Evolutionary conservation across 2,888 invertebrate genomes (phyloP), one percentile per base, ranked within the genome.

Genomic region (Helicoverpa assulta): DNA sequence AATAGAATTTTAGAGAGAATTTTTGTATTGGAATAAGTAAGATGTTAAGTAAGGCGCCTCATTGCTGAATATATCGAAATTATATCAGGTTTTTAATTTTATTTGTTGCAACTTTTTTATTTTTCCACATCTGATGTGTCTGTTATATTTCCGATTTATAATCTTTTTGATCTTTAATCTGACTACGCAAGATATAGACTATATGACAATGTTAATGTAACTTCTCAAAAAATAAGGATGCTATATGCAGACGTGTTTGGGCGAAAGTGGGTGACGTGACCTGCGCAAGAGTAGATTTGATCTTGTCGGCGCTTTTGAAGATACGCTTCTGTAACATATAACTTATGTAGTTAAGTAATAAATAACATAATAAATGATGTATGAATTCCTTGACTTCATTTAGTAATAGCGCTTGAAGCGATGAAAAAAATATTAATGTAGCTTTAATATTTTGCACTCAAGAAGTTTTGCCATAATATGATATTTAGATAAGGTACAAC

Each of bases 251-350:
- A 71, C 54, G 55, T 54, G 54, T 63, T 72, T 57, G 59, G 59
- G 53, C 67, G 72, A 80, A 77, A 77, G 68, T 66, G 33, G 50
- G 64, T 70, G 56, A 68, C 59, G 18, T 6, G 6, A 65, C 40
- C 52, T 64, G 61, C 37, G 72, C 59, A 65, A 68, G 66, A 66
- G 78, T 66, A 70, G 84, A 86, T 85, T 57, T 73, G 78, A 86
- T 86, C 84, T 51, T 19, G 62, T 69, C 81, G 83, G 85, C 72
- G 40, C 74, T 79, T 80, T 80, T 84, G 81, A 80, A 72, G 69
- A 79, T 64, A 14, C 71, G 71, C 65, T 63, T 61, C 51, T 63
- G 43, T 67, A 66, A 67, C 67, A 83, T 62, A 37, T 10, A 33
- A 33, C 6, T 26, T 26, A 26, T 26, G 4, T 26, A 33, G 12